These are phyloP conservation scores for Hassar affinis DNA, from an alignment of 2,113 vertebrate species.

Conservation along the genomic window DNA sequence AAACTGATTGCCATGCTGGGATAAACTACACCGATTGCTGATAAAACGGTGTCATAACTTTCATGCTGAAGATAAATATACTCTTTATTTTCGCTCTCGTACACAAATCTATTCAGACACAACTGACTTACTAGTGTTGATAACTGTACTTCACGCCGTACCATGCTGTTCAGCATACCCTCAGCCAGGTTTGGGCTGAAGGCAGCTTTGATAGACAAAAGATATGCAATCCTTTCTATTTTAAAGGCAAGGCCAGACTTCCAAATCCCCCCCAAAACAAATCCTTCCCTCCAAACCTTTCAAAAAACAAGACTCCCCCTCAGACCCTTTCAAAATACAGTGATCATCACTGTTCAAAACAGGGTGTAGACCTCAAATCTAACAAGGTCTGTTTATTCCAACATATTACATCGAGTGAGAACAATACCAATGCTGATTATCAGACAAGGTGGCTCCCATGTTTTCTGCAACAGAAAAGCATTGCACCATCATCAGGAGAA, in stretches of 20 bases:
- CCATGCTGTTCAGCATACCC: background rate
- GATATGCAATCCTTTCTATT: background rate
- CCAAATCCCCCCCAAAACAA: no score
- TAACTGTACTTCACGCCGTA: background rate
- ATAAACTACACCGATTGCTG: background rate
- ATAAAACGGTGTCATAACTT: conserved; percentile 27
- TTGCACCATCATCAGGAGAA: background rate
- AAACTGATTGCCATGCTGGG: conserved; percentile 16
- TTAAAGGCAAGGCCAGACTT: background rate
- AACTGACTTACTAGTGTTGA: background rate
- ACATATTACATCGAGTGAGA: background rate
- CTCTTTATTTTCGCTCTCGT: background rate
- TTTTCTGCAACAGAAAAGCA: background rate
- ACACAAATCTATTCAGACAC: background rate
- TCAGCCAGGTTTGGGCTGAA: background rate
- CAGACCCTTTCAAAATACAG: no score
- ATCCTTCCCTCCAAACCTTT: no score
- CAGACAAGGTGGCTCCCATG: background rate
- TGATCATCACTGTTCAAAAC: no score
- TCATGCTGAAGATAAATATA: background rate
- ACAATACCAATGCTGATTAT: background rate
- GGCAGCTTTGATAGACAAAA: background rate
- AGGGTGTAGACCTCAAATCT: background rate
- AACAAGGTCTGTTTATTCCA: background rate
- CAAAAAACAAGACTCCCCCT: no score